Evolutionary conservation across 2,888 invertebrate genomes (phyloP), one percentile per base, ranked within the genome.

Genomic region (Rhamphomyia laevipes): DNA sequence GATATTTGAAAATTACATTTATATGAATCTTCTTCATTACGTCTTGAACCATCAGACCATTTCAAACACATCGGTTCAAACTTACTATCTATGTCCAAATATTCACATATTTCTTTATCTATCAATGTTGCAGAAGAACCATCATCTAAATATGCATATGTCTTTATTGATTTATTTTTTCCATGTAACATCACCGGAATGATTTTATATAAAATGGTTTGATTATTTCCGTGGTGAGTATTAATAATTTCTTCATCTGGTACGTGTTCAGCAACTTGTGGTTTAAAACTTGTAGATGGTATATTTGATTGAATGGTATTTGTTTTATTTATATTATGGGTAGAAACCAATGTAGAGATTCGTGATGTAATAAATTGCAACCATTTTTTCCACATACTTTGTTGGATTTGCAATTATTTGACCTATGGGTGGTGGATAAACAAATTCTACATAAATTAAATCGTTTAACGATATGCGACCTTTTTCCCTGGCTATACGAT

Each of bases 101-200:
- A 16, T 23, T 43, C 37, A 2, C 21, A 42, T 21, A 43, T 13
- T 12, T 47, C 41, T 37, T 42, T 41, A 16, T 51, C 45, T 23
- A 52, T 21, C 17, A 45, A 45, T n/a, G 45, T 47, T 21, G 45
- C 47, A 10, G 46, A 30, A 16, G 45, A 33, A 15, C 46, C 46
- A 38, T 50, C 52, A 17, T 50, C 48, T 17, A 52, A 44, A 37
- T 50, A 45, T 33, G 50, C 52, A 11, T 48, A 46, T 4, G 5
- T n/a, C n/a, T 21, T 21, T 4, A 4, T 21, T 21, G 3, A 21
- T 21, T 21, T n/a, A n/a, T n/a, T n/a, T n/a, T n/a, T n/a, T n/a
- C n/a, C n/a, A n/a, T n/a, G n/a, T n/a, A n/a, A n/a, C n/a, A n/a
- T n/a, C n/a, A n/a, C n/a, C n/a, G n/a, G n/a, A n/a, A n/a, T n/a